These are phyloP conservation scores for Drosophila fungiperda DNA, from an alignment of 2,888 invertebrate genomes.

Conservation along the genomic window DNA sequence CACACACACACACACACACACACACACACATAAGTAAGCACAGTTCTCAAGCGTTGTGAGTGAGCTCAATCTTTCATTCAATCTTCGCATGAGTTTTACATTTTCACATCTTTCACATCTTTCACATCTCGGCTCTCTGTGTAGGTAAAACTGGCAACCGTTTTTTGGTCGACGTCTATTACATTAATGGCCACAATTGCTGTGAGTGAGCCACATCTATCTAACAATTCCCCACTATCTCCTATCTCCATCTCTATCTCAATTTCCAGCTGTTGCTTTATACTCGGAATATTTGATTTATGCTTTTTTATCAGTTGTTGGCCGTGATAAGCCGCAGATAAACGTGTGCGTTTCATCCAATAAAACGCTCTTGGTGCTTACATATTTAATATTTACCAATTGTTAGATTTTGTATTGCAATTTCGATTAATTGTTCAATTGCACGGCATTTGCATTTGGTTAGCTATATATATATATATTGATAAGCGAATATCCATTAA, in stretches of 20 bases:
- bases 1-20: background rate
- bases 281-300: conserved; percentile 41
- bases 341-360: conserved; percentile 27
- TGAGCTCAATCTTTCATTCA: conserved; percentile 54
- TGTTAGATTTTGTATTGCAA: background rate
- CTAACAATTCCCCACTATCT: conserved; percentile 28
- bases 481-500: conserved; percentile 38
- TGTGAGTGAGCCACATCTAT: conserved; percentile 49
- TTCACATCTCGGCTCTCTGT: conserved; percentile 29
- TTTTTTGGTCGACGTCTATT: conserved; percentile 54
- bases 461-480: too few relatives aligned
- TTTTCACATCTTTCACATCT: conserved; percentile 76
- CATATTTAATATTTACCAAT: conserved; percentile 29
- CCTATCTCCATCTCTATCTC: conserved; percentile 20
- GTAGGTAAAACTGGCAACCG: conserved; percentile 5
- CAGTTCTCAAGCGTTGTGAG: conserved; percentile 32
- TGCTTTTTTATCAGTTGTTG: conserved; percentile 33
- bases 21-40: background rate
- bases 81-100: conserved; percentile 71
- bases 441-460: background rate
- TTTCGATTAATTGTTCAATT: background rate
- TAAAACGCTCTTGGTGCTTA: conserved; percentile 29
- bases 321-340: conserved; percentile 46
- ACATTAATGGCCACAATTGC: conserved; percentile 60
- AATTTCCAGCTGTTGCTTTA: conserved; percentile 25